Conservation (phyloP, 2,113 vertebrate species). For the Sorex fumeus region DNA sequence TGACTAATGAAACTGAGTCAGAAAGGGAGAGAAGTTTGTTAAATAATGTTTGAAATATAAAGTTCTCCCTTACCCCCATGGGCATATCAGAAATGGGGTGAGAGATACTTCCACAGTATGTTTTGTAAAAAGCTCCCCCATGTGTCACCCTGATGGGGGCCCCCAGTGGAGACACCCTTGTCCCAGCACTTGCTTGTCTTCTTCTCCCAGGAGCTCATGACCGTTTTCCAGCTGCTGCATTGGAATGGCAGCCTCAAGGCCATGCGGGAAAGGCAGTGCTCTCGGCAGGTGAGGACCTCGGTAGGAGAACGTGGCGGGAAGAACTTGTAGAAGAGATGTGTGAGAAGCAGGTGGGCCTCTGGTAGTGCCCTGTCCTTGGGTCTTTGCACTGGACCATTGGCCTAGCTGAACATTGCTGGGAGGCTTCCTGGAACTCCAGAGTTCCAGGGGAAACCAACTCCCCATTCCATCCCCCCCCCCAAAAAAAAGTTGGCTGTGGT, state of each 20-base stretch:
- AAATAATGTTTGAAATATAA: constrained; percentile 48
- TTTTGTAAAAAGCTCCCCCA: constrained; percentile 15
- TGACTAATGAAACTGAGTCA: background rate
- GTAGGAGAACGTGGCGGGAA: background rate
- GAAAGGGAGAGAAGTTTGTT: background rate
- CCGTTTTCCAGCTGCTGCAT: constrained; percentile 97
- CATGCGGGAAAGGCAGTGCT: constrained; percentile 98
- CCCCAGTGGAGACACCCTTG: constrained; percentile 8
- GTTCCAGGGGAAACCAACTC: no score
- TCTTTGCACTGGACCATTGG: no score
- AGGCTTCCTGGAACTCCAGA: no score
- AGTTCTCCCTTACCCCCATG: background rate
- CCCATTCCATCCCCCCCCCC: no score
- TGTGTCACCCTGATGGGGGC: constrained; percentile 28
- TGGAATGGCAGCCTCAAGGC: constrained; percentile 99
- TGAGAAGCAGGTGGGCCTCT: background rate
- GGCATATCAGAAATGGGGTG: background rate
- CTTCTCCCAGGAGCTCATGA: constrained; percentile 96
- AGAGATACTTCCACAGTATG: constrained; percentile 14
- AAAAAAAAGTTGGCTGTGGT: background rate
- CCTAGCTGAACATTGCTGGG: no score
- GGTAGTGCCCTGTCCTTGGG: background rate
- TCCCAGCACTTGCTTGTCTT: constrained; percentile 17
- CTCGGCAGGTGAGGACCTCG: constrained; percentile 93
- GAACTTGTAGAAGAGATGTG: background rate